Base-by-base conservation (phyloP, 2,888 invertebrate species). In the Dryobota labecula region DNA sequence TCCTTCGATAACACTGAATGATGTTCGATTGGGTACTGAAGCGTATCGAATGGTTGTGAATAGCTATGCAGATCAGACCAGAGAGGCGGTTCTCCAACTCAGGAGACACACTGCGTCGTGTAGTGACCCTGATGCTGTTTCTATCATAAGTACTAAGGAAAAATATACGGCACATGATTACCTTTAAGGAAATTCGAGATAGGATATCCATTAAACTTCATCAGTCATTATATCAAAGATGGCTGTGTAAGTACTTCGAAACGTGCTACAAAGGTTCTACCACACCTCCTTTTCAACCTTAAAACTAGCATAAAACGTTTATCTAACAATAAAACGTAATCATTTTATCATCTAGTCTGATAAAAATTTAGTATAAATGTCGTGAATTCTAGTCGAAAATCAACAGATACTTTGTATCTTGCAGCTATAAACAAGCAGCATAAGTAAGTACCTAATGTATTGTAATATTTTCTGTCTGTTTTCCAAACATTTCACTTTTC, bases 391-490 rank as follows among this genome's bases (percentile, higher is more conserved):
- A 2, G 43, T 30, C 5, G 20, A 60, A 62, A 76, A 54, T 11
- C 66, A 58, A 78, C 70, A 78, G 78, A 83, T 83, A 85, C 74
- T 80, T 79, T 80, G 83, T 80, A 81, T 78, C 77, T 79, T 47
- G 79, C 82, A 82, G 84, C 82, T 79, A 79, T 75, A 83, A 78
- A 72, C 76, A 85, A 82, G 79, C 82, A 76, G 77, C 78, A 81
- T 74, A 82, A 80, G 82, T 78, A 72, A 71, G 80, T 79, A 45
- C 13, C 3, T 24, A 8, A n/a, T 53, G 24, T 57, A 6, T 30
- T 30, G 30, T 54, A 43, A 43, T 33, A n/a, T 1, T 49, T 49
- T n/a, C 6, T 49, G 5, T 58, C 0, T 1, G 8, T 65, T 45
- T 73, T 36, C 0, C 33, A 41, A 41, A 47, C 7, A 41, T 13